Percentiles rank a stretch among this genome's conserved stretches.
These are phyloP conservation scores for Chlorodrepanis virens DNA, from an alignment of 2,113 vertebrate species.

Conservation along the genomic window DNA sequence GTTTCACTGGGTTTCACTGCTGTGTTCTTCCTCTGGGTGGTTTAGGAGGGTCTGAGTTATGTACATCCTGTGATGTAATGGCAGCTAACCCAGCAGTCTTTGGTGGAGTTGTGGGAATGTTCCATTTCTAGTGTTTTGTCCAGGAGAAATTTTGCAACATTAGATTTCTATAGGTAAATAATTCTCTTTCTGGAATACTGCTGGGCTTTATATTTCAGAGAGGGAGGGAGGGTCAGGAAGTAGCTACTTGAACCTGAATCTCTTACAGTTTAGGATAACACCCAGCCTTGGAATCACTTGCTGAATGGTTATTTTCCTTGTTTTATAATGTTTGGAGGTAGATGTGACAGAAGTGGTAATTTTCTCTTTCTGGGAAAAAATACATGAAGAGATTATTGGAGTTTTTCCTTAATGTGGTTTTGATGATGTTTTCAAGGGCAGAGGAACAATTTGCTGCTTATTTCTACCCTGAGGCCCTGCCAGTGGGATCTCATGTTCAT, in stretches of 20 bases:
- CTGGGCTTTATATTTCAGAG: background rate
- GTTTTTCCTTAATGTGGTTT: background rate
- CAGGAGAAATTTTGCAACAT: background rate
- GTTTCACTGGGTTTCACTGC: background rate
- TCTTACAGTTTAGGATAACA: background rate
- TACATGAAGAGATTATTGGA: background rate
- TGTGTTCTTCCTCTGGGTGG: background rate
- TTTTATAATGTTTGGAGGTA: background rate
- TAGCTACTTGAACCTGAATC: background rate
- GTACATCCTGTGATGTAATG: too few species aligned
- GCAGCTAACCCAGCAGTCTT: background rate
- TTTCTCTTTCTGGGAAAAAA: background rate
- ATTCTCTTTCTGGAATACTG: background rate
- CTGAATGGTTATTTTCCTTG: background rate
- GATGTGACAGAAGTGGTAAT: background rate
- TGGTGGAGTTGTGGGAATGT: background rate
- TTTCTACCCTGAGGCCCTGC: background rate
- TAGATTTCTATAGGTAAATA: background rate
- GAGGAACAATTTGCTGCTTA: background rate
- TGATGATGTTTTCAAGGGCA: constrained; percentile 22
- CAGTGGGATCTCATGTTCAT: constrained; percentile 19
- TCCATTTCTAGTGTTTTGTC: background rate
- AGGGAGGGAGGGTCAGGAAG: background rate
- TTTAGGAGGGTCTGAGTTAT: background rate
- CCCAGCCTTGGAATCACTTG: background rate